Percentiles rank a stretch among this genome's conserved stretches.
Conservation (phyloP, 2,113 vertebrate genomes). For the Chloroceryle aenea region DNA sequence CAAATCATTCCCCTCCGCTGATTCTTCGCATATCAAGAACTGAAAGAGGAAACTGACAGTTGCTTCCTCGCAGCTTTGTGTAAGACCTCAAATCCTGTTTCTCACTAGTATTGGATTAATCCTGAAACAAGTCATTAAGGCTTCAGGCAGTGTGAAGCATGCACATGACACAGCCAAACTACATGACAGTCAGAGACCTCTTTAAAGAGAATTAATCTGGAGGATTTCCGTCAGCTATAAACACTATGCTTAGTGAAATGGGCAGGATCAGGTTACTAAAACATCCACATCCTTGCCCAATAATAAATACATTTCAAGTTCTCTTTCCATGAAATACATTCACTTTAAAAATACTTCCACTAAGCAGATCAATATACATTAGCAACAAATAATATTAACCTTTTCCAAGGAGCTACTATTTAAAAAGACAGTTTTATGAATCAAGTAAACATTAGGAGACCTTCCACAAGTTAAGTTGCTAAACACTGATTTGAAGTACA, state of each 20-base stretch:
- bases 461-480: neutral
- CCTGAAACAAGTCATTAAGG: constrained; percentile 61
- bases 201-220: constrained; percentile 30
- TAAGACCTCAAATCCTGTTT: constrained; percentile 66
- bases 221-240: constrained; percentile 45
- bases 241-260: neutral
- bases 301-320: neutral
- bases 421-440: neutral
- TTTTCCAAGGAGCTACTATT: neutral
- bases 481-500: neutral
- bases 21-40: neutral
- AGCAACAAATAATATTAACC: neutral
- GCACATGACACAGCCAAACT: constrained; percentile 42
- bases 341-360: neutral
- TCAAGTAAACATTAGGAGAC: neutral
- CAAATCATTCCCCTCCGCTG: neutral
- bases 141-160: constrained; percentile 17
- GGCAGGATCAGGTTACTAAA: neutral
- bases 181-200: neutral
- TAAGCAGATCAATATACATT: neutral
- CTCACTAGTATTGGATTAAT: constrained; percentile 64
- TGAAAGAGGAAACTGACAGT: constrained; percentile 16
- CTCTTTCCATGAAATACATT: neutral
- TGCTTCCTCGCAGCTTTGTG: constrained; percentile 45
- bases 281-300: neutral